A percentile compares a stretch with the other conserved stretches of the same genome.
Conservation (phyloP, 2,113 vertebrate genomes). For the Nestor notabilis region DNA sequence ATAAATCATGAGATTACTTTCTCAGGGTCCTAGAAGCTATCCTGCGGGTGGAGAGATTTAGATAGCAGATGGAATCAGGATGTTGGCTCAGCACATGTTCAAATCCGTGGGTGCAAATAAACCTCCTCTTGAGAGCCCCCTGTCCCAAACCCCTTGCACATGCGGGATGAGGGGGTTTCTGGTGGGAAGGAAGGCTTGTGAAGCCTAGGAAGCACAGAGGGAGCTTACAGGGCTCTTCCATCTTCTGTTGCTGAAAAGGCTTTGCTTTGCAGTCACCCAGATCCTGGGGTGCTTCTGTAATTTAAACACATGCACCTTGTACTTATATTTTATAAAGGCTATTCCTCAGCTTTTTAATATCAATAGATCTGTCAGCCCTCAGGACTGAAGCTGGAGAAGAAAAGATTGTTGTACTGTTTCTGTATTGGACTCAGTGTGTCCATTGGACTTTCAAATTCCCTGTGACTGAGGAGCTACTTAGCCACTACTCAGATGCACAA, state of each 20-base stretch:
- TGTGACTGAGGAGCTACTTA: background rate
- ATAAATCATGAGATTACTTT: conserved; percentile 61
- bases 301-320: background rate
- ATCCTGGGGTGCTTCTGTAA: background rate
- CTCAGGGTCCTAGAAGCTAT: conserved; percentile 21
- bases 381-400: background rate
- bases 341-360: background rate
- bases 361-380: background rate
- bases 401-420: background rate
- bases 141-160: background rate
- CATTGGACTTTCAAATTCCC: background rate
- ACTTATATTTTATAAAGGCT: background rate
- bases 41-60: background rate
- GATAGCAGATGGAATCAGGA: background rate
- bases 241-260: background rate
- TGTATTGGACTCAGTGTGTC: accelerated
- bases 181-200: background rate
- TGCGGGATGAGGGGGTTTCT: background rate
- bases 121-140: background rate
- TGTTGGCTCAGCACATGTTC: background rate
- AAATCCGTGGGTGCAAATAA: background rate
- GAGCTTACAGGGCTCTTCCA: background rate
- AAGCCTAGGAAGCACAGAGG: background rate
- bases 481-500: accelerated
- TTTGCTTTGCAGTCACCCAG: background rate